Conservation (phyloP, 1,140 invertebrate genomes). For the Druon quercuslanigerum region DNA sequence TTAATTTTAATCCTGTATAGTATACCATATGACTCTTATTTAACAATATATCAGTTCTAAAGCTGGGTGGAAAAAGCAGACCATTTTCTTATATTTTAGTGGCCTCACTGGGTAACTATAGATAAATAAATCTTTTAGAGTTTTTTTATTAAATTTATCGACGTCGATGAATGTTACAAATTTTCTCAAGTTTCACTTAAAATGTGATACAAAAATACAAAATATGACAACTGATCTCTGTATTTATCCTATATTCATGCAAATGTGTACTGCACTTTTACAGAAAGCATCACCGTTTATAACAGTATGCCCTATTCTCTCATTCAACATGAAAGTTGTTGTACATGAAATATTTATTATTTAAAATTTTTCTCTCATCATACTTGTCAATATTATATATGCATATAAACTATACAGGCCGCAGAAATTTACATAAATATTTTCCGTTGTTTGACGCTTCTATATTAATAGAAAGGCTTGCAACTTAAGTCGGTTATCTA, state of each 20-base stretch:
- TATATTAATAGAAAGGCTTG: neutral
- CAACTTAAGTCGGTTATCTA: neutral
- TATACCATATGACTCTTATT: no score
- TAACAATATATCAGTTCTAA: no score
- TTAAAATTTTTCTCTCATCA: neutral
- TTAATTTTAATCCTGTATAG: no score
- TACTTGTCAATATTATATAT: neutral
- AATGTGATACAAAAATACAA: neutral
- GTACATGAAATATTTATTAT: neutral
- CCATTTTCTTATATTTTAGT: no score
- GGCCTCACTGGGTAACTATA: no score
- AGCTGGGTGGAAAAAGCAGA: no score
- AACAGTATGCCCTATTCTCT: neutral
- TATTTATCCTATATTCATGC: neutral
- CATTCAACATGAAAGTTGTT: neutral
- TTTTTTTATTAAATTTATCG: no score
- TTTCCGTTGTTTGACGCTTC: neutral
- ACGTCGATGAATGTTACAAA: neutral
- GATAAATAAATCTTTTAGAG: no score
- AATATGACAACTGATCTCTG: neutral
- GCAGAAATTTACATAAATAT: neutral
- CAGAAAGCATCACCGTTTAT: neutral
- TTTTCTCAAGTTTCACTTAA: neutral
- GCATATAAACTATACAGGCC: neutral
- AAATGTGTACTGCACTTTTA: neutral